Evolutionary conservation across 1,140 invertebrate genomes (phyloP), one percentile per base, ranked within the genome.

Genomic region (Sitobion miscanthi): DNA sequence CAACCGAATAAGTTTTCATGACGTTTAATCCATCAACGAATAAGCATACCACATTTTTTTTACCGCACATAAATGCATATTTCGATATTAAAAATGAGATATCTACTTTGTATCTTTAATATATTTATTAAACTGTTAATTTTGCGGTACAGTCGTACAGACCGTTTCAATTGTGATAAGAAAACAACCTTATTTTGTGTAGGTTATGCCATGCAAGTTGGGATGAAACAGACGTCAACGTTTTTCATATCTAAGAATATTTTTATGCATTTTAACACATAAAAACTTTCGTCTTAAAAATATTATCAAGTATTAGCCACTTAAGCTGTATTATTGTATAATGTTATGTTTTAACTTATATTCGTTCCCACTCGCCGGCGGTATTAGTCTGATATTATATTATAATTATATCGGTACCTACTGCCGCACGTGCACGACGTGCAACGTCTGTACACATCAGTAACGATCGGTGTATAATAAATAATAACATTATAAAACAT

Each of bases 401-500:
- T n/a, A n/a, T 69, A 2, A 69, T n/a, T 30, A n/a, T 77, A 77
- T 77, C n/a, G 4, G 14, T n/a, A 77, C 25, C 14, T 42, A 42
- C 52, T 69, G 30, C 30, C 14, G 62, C 30, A 77, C 62, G 62
- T 77, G 62, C 30, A 77, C 30, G 14, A 5, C n/a, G 62, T 77
- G 62, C n/a, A 77, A 77, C 30, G 62, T 77, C 5, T 5, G 30
- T 17, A 77, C 20, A 77, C n/a, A 77, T n/a, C 62, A 77, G 62
- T 77, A 77, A 77, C n/a, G 62, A 77, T n/a, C 62, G 62, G 3
- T 17, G 62, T 77, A n/a, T 69, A 69, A 69, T 69, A 69, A 77
- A 77, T 77, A 77, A 77, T 77, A 77, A 77, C 62, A 69, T 69
- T n/a, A 69, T 77, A 77, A 77, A n/a, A 77, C 62, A 77, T 77